phyloP scores from a whole-genome alignment of 2,888 invertebrate species.

The Amblyjoppa fuscipennis region DNA sequence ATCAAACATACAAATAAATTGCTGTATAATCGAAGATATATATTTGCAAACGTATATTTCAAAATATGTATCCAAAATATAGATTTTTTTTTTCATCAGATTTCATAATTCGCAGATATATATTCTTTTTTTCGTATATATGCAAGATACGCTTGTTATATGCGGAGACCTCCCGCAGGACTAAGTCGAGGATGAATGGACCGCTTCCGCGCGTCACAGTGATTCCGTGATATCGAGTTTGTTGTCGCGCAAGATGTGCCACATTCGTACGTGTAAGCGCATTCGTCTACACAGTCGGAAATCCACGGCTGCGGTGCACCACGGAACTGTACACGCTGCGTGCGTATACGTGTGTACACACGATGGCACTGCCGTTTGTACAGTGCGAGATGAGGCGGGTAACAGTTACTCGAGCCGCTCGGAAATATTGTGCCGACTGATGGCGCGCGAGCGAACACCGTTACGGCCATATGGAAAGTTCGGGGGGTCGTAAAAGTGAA shows the following conservation, averaged over 20 bases:
- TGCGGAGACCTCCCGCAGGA: not conserved
- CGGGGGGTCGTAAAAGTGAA: conserved; percentile 71
- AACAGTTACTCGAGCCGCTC: conserved; percentile 78
- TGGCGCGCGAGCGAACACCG: conserved; percentile 71
- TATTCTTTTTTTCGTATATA: not conserved
- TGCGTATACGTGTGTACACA: conserved; percentile 2
- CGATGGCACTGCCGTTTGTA: conserved; percentile 57
- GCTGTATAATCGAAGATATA: not conserved
- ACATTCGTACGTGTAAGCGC: conserved; percentile 27
- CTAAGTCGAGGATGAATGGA: conserved; percentile 36
- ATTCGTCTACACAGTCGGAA: conserved; percentile 13
- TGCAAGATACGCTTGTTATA: not conserved
- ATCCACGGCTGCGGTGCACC: conserved; percentile 13
- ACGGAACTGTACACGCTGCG: not conserved
- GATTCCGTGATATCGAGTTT: conserved; percentile 44
- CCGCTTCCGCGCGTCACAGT: conserved; percentile 18
- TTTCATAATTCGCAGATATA: not conserved
- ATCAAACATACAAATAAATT: no score
- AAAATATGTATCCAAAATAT: not conserved
- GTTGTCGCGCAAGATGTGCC: conserved; percentile 42
- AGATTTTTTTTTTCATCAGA: not conserved
- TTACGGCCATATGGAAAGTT: conserved; percentile 79
- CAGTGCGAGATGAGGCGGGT: conserved; percentile 74
- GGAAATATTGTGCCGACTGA: conserved; percentile 75
- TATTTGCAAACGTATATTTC: not conserved